Conservation (phyloP, 2,797 vertebrate species). For the Microctenopoma steveboyesi region DNA sequence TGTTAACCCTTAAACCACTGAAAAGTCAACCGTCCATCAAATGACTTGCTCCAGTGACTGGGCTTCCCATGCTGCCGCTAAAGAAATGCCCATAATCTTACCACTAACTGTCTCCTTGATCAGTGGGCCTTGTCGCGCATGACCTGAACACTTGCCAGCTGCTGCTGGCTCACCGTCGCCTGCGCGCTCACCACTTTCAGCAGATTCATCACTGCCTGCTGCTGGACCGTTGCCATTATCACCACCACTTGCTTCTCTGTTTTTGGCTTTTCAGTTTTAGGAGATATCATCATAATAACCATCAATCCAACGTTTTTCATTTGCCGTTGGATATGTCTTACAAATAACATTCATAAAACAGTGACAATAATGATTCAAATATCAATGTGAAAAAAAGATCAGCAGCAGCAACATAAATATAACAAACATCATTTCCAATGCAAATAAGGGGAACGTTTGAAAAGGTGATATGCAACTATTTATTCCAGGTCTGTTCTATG, state of each 20-base stretch:
- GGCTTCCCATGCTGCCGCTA: conserved; percentile 76
- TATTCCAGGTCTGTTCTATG: conserved; percentile 5
- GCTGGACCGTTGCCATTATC: conserved; percentile 57
- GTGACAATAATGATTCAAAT: conserved; percentile 43
- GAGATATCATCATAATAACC: conserved; percentile 64
- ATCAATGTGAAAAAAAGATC: conserved; percentile 45
- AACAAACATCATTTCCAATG: conserved; percentile 30
- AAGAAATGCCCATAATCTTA: conserved; percentile 74
- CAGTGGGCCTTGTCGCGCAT: conserved; percentile 67
- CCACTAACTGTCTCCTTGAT: conserved; percentile 76
- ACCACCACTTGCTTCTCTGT: conserved; percentile 47
- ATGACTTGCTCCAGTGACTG: conserved; percentile 65
- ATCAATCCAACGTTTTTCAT: conserved; percentile 67
- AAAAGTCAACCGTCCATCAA: conserved; percentile 63
- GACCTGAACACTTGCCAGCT: conserved; percentile 65
- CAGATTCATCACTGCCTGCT: conserved; percentile 59
- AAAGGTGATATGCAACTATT: conserved; percentile 35
- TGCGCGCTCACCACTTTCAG: conserved; percentile 63
- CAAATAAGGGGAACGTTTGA: conserved; percentile 26
- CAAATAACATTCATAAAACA: conserved; percentile 62
- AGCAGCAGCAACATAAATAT: conserved; percentile 33
- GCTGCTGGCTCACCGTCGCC: conserved; percentile 56
- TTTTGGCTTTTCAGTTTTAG: conserved; percentile 67
- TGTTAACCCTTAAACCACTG: conserved; percentile 47
- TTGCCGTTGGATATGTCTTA: conserved; percentile 60